A percentile compares a stretch with the other conserved stretches of the same genome.
phyloP scores from a whole-genome alignment of 2,888 invertebrate genomes.

The Synanthedon myopaeformis region DNA sequence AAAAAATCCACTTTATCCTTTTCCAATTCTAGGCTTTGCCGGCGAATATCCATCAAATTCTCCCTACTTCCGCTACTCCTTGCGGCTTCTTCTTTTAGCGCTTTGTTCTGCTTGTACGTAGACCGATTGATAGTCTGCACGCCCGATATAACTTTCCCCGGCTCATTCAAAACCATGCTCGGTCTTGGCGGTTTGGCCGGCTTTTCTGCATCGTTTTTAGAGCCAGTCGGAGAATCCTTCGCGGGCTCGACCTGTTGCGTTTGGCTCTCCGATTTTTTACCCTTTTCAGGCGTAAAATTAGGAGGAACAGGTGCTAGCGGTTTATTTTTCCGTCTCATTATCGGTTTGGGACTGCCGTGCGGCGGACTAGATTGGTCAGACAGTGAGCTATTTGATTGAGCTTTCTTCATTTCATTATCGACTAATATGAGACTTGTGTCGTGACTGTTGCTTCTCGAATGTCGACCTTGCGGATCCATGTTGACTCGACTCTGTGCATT shows the following conservation, averaged over 20 bases:
- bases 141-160: conserved; percentile 59
- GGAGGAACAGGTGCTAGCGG: conserved; percentile 79
- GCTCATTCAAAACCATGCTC: conserved; percentile 66
- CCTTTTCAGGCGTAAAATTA: conserved; percentile 66
- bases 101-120: conserved; percentile 65
- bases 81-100: conserved; percentile 55
- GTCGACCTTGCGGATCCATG: conserved; percentile 38
- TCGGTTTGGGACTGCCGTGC: conserved; percentile 80
- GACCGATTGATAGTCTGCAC: conserved; percentile 73
- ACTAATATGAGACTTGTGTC: conserved; percentile 68
- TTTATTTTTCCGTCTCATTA: conserved; percentile 79
- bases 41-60: conserved; percentile 49
- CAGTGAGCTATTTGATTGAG: conserved; percentile 76
- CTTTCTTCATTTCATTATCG: conserved; percentile 66
- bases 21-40: conserved; percentile 69
- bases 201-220: conserved; percentile 48
- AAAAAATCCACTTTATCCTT: conserved; percentile 50
- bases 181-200: conserved; percentile 77
- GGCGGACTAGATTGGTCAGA: conserved; percentile 78
- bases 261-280: conserved; percentile 34
- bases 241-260: conserved; percentile 18
- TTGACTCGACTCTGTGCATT: conserved; percentile 12
- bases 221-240: conserved; percentile 22
- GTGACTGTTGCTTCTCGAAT: conserved; percentile 71
- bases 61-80: conserved; percentile 44